phyloP scores from a whole-genome alignment of 2,797 vertebrate species.

The Hypotaenidia philippensis region DNA sequence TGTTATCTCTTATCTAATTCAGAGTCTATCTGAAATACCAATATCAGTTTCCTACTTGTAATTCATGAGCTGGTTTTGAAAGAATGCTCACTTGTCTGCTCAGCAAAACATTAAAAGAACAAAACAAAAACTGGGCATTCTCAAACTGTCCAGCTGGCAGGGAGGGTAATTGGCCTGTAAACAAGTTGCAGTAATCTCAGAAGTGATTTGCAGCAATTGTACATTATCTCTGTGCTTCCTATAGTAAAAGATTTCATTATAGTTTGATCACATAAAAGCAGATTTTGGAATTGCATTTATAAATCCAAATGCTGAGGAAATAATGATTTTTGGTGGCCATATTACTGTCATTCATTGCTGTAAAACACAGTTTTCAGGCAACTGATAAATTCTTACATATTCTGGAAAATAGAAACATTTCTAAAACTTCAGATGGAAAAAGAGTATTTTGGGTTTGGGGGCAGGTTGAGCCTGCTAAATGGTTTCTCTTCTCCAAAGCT shows the following conservation, averaged over 20 bases:
- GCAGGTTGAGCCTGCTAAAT: not conserved
- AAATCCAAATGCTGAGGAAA: not conserved
- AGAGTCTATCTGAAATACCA: not conserved
- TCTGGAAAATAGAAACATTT: not conserved
- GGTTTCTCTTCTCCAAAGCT: not conserved
- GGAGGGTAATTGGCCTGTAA: conserved; percentile 46
- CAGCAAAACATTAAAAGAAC: conserved; percentile 48
- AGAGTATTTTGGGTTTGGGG: not conserved
- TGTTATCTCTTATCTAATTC: not conserved
- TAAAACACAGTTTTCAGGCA: not conserved
- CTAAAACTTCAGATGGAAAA: not conserved
- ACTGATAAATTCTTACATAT: not conserved
- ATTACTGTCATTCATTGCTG: not conserved
- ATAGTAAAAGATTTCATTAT: not conserved
- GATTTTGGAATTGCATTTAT: not conserved
- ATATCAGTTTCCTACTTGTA: conserved; percentile 24
- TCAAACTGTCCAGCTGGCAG: conserved; percentile 63
- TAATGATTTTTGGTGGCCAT: not conserved
- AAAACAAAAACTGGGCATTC: conserved; percentile 63
- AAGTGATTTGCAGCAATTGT: conserved; percentile 51
- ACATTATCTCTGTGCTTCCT: conserved; percentile 24
- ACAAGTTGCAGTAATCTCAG: conserved; percentile 58
- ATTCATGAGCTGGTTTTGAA: conserved; percentile 42
- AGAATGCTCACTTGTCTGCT: conserved; percentile 69
- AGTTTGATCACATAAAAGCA: not conserved